These are phyloP conservation scores for Larimichthys crocea DNA, from an alignment of 2,113 vertebrate genomes.

Conservation along the genomic window DNA sequence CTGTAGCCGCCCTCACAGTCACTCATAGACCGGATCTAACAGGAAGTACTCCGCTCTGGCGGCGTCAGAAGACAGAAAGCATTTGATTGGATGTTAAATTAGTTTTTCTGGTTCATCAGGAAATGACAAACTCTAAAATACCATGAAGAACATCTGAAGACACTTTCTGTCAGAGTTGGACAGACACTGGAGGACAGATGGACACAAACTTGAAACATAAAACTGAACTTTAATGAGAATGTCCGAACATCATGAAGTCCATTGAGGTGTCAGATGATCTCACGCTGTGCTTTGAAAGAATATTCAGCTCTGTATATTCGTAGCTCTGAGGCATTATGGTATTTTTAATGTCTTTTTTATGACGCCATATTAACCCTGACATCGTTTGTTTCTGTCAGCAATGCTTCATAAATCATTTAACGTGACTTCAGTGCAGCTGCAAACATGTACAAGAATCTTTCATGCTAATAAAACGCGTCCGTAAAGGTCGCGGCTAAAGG, in stretches of 20 bases:
- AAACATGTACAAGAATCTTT: not conserved
- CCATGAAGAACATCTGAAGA: no score
- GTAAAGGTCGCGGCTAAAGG: no score
- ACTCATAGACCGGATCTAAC: no score
- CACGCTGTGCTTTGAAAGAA: not conserved
- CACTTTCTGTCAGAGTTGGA: no score
- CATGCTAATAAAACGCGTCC: not conserved
- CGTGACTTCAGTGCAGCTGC: not conserved
- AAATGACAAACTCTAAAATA: no score
- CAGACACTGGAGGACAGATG: no score
- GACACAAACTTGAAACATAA: no score
- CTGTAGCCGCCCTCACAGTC: no score
- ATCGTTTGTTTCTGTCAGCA: constrained; percentile 7
- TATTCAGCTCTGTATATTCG: not conserved
- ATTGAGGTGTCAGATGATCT: not conserved
- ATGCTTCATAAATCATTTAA: constrained; percentile 3
- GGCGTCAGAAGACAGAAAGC: no score
- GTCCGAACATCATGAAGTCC: not conserved
- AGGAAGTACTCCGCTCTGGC: no score
- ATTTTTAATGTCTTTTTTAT: constrained; percentile 57
- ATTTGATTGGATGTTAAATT: no score
- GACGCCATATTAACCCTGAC: constrained; percentile 38
- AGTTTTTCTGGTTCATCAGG: no score
- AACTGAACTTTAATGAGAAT: not conserved
- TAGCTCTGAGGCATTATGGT: constrained; percentile 9